These are phyloP conservation scores for Alethe diademata DNA, from an alignment of 2,113 vertebrate species.

Conservation along the genomic window DNA sequence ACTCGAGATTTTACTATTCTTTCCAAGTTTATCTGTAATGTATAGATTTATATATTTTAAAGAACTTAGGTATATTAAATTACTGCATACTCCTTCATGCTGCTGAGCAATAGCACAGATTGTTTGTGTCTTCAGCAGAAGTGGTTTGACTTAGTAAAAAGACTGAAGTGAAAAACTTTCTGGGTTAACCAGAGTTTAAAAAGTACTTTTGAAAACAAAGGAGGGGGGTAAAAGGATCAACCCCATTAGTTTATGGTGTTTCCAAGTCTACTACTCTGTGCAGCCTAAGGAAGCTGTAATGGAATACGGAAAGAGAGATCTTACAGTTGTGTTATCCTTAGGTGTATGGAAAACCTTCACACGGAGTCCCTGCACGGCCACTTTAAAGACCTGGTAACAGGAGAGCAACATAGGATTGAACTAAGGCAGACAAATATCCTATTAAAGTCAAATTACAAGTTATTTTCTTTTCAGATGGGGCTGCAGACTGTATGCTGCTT, in stretches of 20 bases:
- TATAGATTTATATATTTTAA: background rate
- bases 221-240: background rate
- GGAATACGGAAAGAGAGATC: background rate
- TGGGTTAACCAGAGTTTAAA: background rate
- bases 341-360: background rate
- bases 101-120: background rate
- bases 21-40: background rate
- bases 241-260: background rate
- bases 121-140: background rate
- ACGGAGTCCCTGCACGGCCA: fast-evolving
- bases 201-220: background rate
- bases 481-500: background rate
- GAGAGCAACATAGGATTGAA: background rate
- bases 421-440: background rate
- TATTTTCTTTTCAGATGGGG: background rate
- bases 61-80: background rate
- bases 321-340: background rate
- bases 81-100: background rate
- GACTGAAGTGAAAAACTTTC: background rate
- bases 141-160: background rate
- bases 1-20: background rate
- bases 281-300: background rate
- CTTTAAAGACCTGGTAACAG: background rate
- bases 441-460: background rate
- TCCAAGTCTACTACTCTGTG: background rate